Percentiles rank a stretch among this genome's conserved stretches.
Conservation (phyloP, 2,113 vertebrate species). For the Bambusicola thoracicus region DNA sequence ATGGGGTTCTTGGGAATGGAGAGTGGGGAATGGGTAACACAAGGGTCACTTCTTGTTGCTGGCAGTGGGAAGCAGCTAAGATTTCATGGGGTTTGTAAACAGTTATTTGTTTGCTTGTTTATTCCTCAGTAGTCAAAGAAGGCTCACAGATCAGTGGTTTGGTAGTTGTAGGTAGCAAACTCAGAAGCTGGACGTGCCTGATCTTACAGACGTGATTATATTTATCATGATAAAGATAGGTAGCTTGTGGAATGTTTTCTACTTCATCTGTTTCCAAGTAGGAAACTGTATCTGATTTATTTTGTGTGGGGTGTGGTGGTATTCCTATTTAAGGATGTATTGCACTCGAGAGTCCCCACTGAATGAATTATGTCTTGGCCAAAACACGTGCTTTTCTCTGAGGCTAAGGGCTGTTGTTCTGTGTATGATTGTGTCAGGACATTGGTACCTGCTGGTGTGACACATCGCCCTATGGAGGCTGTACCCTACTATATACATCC, state of each 20-base stretch:
- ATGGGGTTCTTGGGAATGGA: neutral
- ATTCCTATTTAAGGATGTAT: neutral
- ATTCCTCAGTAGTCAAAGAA: neutral
- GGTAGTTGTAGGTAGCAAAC: neutral
- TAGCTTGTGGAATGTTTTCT: neutral
- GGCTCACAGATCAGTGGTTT: neutral
- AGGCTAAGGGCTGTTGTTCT: neutral
- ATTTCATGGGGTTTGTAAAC: neutral
- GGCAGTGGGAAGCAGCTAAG: neutral
- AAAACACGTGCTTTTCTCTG: neutral
- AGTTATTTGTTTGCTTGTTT: neutral
- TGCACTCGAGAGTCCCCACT: neutral
- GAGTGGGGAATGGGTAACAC: neutral
- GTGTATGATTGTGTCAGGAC: neutral
- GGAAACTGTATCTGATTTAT: neutral
- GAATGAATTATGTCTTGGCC: neutral
- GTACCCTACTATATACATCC: fast-evolving
- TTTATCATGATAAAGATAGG: neutral
- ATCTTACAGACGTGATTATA: neutral
- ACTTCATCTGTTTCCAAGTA: neutral
- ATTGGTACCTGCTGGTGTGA: neutral
- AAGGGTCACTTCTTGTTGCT: neutral
- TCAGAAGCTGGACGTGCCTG: neutral
- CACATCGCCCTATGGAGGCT: neutral
- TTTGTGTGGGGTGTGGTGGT: neutral